Conservation (phyloP, 1,140 invertebrate genomes). For the Cataglyphis hispanica region DNA sequence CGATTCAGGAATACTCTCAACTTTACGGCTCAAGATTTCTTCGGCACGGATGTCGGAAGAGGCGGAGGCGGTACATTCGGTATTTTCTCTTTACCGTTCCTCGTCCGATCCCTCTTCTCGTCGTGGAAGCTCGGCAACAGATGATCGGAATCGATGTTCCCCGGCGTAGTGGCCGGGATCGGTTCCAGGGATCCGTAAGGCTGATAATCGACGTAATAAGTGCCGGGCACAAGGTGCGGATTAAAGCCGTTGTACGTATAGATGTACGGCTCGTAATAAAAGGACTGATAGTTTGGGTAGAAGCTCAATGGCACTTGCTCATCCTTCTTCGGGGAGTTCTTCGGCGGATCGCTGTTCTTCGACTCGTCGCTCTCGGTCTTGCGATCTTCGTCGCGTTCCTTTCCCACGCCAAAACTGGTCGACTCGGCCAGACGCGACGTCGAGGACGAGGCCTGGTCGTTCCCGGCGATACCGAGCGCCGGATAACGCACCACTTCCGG, state of each 20-base stretch:
- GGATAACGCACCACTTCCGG: constrained; percentile 71
- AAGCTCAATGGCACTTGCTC: constrained; percentile 79
- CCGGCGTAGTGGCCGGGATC: constrained; percentile 60
- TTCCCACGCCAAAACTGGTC: constrained; percentile 16
- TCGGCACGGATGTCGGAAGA: constrained; percentile 71
- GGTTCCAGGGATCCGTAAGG: constrained; percentile 75
- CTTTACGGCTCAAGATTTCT: constrained; percentile 42
- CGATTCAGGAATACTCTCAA: background rate
- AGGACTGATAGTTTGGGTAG: constrained; percentile 82
- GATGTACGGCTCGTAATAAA: constrained; percentile 83
- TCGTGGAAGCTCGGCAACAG: constrained; percentile 73
- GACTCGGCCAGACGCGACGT: background rate
- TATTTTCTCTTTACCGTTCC: constrained; percentile 70
- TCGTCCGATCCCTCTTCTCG: constrained; percentile 55
- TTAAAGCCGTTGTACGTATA: constrained; percentile 81
- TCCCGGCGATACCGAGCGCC: background rate
- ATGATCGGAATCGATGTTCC: constrained; percentile 54
- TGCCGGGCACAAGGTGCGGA: constrained; percentile 75
- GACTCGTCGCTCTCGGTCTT: background rate
- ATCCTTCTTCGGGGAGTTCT: constrained; percentile 38
- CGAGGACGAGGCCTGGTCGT: constrained; percentile 17
- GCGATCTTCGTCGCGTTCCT: background rate
- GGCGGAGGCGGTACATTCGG: constrained; percentile 80
- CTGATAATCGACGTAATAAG: constrained; percentile 79
- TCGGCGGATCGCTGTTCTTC: background rate